phyloP scores from a whole-genome alignment of 1,140 invertebrate species.

The Orussus abietinus region DNA sequence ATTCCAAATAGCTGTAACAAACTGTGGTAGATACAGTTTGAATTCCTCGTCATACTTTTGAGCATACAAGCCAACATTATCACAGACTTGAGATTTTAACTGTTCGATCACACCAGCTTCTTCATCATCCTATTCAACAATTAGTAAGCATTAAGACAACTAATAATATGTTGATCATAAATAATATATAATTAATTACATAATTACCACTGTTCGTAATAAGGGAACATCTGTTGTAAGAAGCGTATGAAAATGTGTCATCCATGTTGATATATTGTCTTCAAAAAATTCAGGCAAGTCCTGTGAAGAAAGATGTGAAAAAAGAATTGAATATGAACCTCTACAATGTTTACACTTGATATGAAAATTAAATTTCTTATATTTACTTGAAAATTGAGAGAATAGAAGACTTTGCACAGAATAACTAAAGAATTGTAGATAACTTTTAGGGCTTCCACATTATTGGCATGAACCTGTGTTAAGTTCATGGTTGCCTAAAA shows the following conservation, averaged over 20 bases:
- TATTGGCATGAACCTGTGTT: slow-evolving; percentile 71
- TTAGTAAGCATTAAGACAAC: slow-evolving; percentile 12
- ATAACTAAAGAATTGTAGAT: slow-evolving; percentile 87
- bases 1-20: slow-evolving; percentile 92
- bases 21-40: slow-evolving; percentile 76
- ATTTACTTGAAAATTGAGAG: slow-evolving; percentile 84
- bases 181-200: neutral
- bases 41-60: slow-evolving; percentile 99
- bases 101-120: slow-evolving; percentile 88
- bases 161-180: slow-evolving; percentile 11
- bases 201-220: slow-evolving; percentile 63
- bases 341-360: too few relatives aligned
- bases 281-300: slow-evolving; percentile 98
- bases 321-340: slow-evolving; percentile 2
- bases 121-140: slow-evolving; percentile 67
- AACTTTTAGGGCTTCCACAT: slow-evolving; percentile 76
- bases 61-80: slow-evolving; percentile 91
- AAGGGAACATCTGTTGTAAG: slow-evolving; percentile 73
- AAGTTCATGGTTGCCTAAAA: slow-evolving; percentile 81
- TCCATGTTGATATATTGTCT: slow-evolving; percentile 94
- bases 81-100: slow-evolving; percentile 91
- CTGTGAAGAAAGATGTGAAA: slow-evolving; percentile 39
- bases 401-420: slow-evolving; percentile 95
- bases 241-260: slow-evolving; percentile 82
- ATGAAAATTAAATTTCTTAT: slow-evolving; percentile 5